Evolutionary conservation across 1,140 invertebrate genomes (phyloP).

Genomic region (Pseudachorutes palmiensis): DNA sequence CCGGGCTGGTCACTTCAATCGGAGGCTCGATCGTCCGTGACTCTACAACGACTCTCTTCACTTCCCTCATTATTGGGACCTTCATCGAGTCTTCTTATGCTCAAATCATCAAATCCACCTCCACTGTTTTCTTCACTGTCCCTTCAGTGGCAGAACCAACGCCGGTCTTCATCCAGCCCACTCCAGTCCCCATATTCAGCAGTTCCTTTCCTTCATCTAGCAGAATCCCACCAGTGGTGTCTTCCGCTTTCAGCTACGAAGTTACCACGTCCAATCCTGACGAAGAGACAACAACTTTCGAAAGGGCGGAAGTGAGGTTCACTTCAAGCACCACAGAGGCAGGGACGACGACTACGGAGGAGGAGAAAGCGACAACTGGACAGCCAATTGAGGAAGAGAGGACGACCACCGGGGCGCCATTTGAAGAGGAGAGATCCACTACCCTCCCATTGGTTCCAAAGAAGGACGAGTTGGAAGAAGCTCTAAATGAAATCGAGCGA

Average conservation of each 20-base stretch:
- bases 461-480: slow-evolving; percentile 40
- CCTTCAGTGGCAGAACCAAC: slow-evolving; percentile 7
- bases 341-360: slow-evolving; percentile 6
- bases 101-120: slow-evolving; percentile 48
- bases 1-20: slow-evolving; percentile 48
- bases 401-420: slow-evolving; percentile 31
- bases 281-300: slow-evolving; percentile 34
- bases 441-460: background rate
- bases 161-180: slow-evolving; percentile 13
- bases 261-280: slow-evolving; percentile 25
- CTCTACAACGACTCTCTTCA: slow-evolving; percentile 47
- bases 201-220: background rate
- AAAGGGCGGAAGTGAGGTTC: slow-evolving; percentile 8
- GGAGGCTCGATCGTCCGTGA: slow-evolving; percentile 44
- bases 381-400: slow-evolving; percentile 28
- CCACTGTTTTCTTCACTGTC: slow-evolving; percentile 42
- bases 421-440: slow-evolving; percentile 15
- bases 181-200: slow-evolving; percentile 17
- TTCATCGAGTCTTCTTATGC: slow-evolving; percentile 48
- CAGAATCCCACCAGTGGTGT: no score
- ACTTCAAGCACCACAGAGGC: slow-evolving; percentile 11
- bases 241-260: slow-evolving; percentile 26
- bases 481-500: slow-evolving; percentile 41
- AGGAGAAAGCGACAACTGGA: slow-evolving; percentile 38
- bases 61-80: slow-evolving; percentile 49